phyloP scores from a whole-genome alignment of 2,113 vertebrate species.

The Chlorodrepanis virens region DNA sequence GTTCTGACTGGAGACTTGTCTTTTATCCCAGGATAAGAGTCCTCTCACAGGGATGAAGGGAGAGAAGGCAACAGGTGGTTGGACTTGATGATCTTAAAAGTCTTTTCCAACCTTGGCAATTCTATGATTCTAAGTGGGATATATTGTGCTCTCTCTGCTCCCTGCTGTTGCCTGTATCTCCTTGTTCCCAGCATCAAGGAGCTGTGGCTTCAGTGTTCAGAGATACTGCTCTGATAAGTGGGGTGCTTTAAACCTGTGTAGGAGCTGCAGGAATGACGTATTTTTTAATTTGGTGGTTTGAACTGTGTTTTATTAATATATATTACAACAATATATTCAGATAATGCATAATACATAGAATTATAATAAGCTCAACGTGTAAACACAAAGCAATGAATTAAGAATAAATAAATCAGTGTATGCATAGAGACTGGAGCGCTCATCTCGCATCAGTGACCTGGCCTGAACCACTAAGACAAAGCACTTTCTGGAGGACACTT shows the following conservation, averaged over 20 bases:
- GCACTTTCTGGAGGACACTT: not conserved
- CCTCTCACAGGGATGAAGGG: not conserved
- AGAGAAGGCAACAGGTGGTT: not conserved
- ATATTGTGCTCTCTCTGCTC: not conserved
- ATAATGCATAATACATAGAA: not conserved
- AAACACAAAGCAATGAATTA: not conserved
- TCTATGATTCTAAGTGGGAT: not conserved
- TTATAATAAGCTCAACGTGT: not conserved
- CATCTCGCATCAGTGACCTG: not conserved
- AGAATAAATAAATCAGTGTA: not conserved
- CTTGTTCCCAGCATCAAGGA: not conserved
- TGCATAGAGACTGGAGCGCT: not conserved
- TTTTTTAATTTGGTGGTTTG: not conserved
- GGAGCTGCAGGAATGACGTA: not conserved
- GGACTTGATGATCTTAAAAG: not conserved
- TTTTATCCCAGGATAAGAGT: not conserved
- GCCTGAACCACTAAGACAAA: not conserved
- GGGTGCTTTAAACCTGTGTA: not conserved
- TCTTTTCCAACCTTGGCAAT: not conserved
- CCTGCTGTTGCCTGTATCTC: not conserved
- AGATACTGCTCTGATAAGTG: not conserved
- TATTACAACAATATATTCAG: not conserved
- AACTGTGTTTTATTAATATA: not conserved
- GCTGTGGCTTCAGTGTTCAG: not conserved
- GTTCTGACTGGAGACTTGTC: rapidly evolving